Conservation (phyloP, 2,113 vertebrate species). For the Sander vitreus region DNA sequence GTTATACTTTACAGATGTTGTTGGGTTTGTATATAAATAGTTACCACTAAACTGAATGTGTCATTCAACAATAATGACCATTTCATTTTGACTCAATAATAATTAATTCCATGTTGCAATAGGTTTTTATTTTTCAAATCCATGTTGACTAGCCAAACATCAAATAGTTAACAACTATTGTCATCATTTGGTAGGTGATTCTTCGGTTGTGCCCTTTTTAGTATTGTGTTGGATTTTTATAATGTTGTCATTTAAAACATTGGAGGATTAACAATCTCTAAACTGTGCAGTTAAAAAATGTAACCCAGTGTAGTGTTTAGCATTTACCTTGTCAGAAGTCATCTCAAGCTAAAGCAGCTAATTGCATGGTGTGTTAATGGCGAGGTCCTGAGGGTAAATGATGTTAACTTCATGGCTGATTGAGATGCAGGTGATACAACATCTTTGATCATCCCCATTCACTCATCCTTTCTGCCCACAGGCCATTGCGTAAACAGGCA, state of each 20-base stretch:
- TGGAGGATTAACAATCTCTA: not conserved
- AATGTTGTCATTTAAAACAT: not conserved
- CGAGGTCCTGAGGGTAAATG: conserved; percentile 7
- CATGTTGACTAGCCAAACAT: not conserved
- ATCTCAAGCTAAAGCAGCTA: conserved; percentile 4
- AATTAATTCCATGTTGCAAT: not conserved
- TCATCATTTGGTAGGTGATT: not conserved
- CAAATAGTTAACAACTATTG: not conserved
- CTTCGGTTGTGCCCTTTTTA: not conserved
- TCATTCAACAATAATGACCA: not conserved
- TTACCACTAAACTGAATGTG: not conserved
- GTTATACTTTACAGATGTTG: not conserved
- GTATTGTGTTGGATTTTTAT: not conserved
- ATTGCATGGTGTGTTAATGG: not conserved
- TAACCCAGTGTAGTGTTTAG: not conserved
- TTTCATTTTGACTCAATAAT: not conserved
- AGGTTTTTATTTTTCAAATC: not conserved
- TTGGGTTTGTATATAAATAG: not conserved
- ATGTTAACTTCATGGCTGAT: conserved; percentile 4
- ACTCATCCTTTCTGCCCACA: conserved; percentile 19
- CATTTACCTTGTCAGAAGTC: not conserved
- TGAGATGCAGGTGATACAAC: conserved; percentile 37
- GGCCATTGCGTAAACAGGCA: conserved; percentile 35
- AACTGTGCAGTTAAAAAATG: not conserved
- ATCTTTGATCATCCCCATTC: conserved; percentile 34